A percentile compares a stretch with the other conserved stretches of the same genome.
These are phyloP conservation scores for Acromyrmex charruanus DNA, from an alignment of 1,140 invertebrate species.

Conservation along the genomic window DNA sequence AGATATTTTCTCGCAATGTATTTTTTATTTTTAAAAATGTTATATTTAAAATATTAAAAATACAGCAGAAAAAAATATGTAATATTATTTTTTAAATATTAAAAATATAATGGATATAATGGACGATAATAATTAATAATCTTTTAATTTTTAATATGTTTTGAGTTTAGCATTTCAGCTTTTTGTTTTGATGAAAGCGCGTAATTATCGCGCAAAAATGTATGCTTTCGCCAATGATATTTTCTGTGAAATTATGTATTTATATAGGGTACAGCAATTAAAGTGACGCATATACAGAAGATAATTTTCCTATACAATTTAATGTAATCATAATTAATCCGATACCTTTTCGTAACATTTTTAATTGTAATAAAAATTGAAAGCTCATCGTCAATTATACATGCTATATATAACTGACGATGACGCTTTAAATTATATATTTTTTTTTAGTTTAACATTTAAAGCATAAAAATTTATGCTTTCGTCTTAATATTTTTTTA, in stretches of 20 bases:
- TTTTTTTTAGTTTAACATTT: neutral
- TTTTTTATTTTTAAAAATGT: neutral
- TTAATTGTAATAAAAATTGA: neutral
- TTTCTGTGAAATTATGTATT: conserved; percentile 1
- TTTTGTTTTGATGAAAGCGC: neutral
- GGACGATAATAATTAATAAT: neutral
- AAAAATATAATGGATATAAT: neutral
- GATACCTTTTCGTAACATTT: neutral
- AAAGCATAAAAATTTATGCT: neutral
- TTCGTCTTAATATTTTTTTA: neutral
- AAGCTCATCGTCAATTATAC: neutral
- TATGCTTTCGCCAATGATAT: neutral
- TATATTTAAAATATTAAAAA: conserved; percentile 2
- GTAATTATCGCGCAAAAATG: neutral
- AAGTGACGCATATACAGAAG: neutral
- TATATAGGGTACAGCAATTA: neutral
- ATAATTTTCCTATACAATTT: neutral
- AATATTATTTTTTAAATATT: neutral
- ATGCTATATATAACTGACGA: neutral
- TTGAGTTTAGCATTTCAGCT: neutral
- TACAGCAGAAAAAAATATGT: neutral
- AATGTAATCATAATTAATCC: neutral
- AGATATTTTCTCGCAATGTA: neutral
- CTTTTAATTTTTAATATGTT: neutral
- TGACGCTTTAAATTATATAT: neutral